phyloP scores from a whole-genome alignment of 2,888 invertebrate genomes.

The Chaetogeoica ovagalla region DNA sequence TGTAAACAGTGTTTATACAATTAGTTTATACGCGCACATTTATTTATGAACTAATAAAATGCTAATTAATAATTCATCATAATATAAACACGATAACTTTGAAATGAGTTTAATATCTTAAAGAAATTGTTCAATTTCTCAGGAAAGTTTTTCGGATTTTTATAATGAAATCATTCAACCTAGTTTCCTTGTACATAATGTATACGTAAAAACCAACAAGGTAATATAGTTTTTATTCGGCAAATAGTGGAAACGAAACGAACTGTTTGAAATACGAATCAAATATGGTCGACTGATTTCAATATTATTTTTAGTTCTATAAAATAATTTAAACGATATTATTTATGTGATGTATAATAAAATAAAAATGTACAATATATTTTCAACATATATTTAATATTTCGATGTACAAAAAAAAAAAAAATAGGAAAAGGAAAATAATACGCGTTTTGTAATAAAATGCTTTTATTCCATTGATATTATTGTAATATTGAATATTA shows the following conservation, averaged over 20 bases:
- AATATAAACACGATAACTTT: no score
- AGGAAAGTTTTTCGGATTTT: background rate
- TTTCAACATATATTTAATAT: no score
- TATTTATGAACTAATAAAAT: no score
- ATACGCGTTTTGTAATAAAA: no score
- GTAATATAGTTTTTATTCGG: background rate
- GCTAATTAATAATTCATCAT: no score
- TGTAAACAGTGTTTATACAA: no score
- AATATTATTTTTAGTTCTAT: conserved; percentile 12
- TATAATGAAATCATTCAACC: background rate
- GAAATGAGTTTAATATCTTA: background rate
- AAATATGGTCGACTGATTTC: conserved; percentile 2
- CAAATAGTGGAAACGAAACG: background rate
- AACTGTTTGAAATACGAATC: conserved; percentile 2
- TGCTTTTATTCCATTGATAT: no score
- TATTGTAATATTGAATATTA: no score
- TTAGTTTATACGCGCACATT: no score
- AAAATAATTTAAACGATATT: background rate
- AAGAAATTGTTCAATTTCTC: background rate
- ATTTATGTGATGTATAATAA: background rate
- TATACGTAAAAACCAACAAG: background rate
- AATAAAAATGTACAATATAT: no score
- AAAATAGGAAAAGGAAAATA: no score
- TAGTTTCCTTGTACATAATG: background rate
- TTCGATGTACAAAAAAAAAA: no score